Evolutionary conservation across 2,888 invertebrate genomes (phyloP).

Genomic region (Caenorhabditis sp.): DNA sequence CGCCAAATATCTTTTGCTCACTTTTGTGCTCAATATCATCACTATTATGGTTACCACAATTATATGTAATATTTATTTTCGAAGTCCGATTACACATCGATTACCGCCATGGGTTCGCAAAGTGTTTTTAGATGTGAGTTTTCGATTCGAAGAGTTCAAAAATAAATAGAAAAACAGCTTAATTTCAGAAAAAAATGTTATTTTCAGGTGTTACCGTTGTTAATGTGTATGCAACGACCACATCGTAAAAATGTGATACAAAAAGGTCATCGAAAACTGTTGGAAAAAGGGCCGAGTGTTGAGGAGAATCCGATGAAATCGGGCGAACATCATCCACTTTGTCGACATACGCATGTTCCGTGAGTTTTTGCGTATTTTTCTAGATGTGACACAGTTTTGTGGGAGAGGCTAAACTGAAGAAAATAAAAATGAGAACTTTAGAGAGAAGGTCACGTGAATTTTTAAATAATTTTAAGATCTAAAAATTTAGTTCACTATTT

Average conservation of each 20-base stretch:
- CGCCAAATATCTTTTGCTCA: constrained; percentile 97
- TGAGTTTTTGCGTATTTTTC: neutral
- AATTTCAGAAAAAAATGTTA: neutral
- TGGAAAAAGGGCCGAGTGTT: constrained; percentile 29
- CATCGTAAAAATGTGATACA: constrained; percentile 44
- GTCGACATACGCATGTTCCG: constrained; percentile 32
- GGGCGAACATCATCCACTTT: constrained; percentile 50
- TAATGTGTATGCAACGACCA: constrained; percentile 93
- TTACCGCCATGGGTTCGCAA: constrained; percentile 96
- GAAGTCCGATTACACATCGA: constrained; percentile 93
- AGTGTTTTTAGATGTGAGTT: constrained; percentile 84
- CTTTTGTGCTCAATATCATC: constrained; percentile 99
- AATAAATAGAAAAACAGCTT: neutral
- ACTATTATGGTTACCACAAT: constrained; percentile 98
- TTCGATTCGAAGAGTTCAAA: no score
- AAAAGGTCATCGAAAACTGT: constrained; percentile 34
- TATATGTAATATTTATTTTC: constrained; percentile 99
- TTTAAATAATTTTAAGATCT: no score
- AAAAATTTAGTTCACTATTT: no score
- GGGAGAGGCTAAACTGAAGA: constrained; percentile 42
- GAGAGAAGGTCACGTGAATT: no score
- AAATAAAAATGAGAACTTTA: constrained; percentile 30
- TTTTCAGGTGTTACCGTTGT: constrained; percentile 81
- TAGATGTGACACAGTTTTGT: constrained; percentile 3
- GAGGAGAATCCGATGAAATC: constrained; percentile 37